Evolutionary conservation across 1,140 invertebrate genomes (phyloP), one percentile per base, ranked within the genome.

Genomic region (Bemisia tabaci): DNA sequence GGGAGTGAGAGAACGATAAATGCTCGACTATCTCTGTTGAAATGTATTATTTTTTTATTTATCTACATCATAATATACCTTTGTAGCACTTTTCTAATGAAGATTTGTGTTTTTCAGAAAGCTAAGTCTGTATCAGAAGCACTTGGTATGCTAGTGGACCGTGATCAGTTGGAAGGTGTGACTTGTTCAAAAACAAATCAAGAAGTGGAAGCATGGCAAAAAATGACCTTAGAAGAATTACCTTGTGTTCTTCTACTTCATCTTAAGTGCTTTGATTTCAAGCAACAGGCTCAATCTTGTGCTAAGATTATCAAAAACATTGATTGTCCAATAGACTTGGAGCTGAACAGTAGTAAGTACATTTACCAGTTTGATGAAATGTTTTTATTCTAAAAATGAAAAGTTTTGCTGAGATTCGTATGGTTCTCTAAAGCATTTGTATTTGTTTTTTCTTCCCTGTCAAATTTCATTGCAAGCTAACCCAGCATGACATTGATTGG

Each of bases 221-320:
- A 93, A 78, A 84, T 91, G 58, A 87, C 87, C 11, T 77, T 97
- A 2, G 94, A 96, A 74, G 87, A 93, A 76, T 74, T 72, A 23
- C 94, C 94, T 0, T 83, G 88, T 24, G 87, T 95, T 21, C 79
- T 97, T 21, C 85, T 97, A 72, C 80, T 97, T 60, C 83, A 85
- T 71, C 75, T 86, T 2, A 86, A 86, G 72, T 91, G 92, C 77
- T 96, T 96, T 78, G 89, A 95, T 74, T 90, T 91, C 71, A 86
- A 89, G 73, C 81, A 83, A 25, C 80, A 84, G 0, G 33, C 17
- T 48, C 79, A 84, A 0, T 91, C 89, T 9, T 92, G 92, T 73
- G 90, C 91, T 39, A 97, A 97, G 79, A 89, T 96, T 61, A 79
- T 92, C 26, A 97, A 96, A 78, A 87, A 85, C 68, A 82, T 96